These are phyloP conservation scores for Drosophila koepferae DNA, from an alignment of 2,888 invertebrate species.

Conservation along the genomic window DNA sequence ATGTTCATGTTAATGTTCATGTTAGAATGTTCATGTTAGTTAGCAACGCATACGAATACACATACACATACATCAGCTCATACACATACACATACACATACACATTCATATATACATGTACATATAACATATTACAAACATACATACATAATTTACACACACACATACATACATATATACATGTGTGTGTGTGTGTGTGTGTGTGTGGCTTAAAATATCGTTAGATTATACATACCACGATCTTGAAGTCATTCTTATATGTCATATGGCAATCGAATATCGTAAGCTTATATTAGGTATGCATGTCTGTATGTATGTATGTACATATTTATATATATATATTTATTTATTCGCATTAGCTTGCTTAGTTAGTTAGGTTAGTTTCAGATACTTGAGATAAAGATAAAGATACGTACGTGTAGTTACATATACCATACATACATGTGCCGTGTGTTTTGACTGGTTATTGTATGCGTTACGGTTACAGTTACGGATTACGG, in stretches of 20 bases:
- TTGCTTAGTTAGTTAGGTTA: slow-evolving; percentile 52
- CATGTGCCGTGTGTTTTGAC: slow-evolving; percentile 48
- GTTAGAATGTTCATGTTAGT: slow-evolving; percentile 20
- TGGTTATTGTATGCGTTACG: slow-evolving; percentile 38
- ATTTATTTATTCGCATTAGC: slow-evolving; percentile 14
- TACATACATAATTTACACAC: slow-evolving; percentile 13
- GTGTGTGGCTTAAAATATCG: slow-evolving; percentile 14
- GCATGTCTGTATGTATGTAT: slow-evolving; percentile 30
- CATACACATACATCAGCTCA: slow-evolving; percentile 43
- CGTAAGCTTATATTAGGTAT: neutral
- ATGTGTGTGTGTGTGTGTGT: neutral
- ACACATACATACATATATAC: neutral
- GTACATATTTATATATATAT: slow-evolving; percentile 10
- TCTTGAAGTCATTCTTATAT: slow-evolving; percentile 3
- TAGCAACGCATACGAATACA: slow-evolving; percentile 53
- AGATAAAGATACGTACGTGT: slow-evolving; percentile 40
- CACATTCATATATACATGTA: slow-evolving; percentile 14
- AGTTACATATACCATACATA: slow-evolving; percentile 38
- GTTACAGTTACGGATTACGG: slow-evolving; percentile 9
- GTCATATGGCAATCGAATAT: slow-evolving; percentile 18
- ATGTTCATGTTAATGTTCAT: slow-evolving; percentile 36
- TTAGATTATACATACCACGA: slow-evolving; percentile 44
- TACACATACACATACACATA: slow-evolving; percentile 24
- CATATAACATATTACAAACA: slow-evolving; percentile 14
- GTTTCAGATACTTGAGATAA: slow-evolving; percentile 41